Percentiles rank a stretch among this genome's conserved stretches.
Conservation (phyloP, 2,113 vertebrate genomes). For the Tyto alba region DNA sequence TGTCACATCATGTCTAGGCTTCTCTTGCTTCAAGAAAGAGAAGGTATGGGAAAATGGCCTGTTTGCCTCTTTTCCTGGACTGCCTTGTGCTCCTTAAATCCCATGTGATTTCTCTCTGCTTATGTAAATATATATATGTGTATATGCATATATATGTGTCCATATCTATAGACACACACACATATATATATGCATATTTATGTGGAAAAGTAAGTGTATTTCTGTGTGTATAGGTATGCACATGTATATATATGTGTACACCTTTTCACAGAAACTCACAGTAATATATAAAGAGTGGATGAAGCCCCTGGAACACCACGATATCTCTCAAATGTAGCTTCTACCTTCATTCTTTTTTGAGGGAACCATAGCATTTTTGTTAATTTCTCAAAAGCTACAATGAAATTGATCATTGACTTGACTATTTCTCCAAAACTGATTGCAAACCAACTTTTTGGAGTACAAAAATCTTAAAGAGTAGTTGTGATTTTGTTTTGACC, state of each 20-base stretch:
- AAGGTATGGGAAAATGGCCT: background rate
- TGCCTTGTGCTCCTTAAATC: background rate
- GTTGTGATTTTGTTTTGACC: background rate
- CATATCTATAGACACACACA: background rate
- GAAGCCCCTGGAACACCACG: background rate
- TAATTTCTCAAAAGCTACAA: background rate
- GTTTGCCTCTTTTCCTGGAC: background rate
- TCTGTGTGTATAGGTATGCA: background rate
- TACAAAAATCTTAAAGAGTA: background rate
- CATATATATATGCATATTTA: background rate
- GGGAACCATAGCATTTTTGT: background rate
- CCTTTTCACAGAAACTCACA: background rate
- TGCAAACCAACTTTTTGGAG: background rate
- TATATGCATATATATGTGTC: background rate
- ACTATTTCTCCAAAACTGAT: background rate
- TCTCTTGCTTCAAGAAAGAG: background rate
- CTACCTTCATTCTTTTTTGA: background rate
- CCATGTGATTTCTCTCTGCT: background rate
- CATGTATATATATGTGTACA: fast-evolving
- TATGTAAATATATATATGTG: background rate
- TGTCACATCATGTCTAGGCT: background rate
- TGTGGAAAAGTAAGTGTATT: background rate
- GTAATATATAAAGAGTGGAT: background rate
- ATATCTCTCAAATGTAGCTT: background rate
- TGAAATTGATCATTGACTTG: background rate